Evolutionary conservation across 2,888 invertebrate genomes (phyloP), one percentile per base, ranked within the genome.

Genomic region (Acronicta alni): DNA sequence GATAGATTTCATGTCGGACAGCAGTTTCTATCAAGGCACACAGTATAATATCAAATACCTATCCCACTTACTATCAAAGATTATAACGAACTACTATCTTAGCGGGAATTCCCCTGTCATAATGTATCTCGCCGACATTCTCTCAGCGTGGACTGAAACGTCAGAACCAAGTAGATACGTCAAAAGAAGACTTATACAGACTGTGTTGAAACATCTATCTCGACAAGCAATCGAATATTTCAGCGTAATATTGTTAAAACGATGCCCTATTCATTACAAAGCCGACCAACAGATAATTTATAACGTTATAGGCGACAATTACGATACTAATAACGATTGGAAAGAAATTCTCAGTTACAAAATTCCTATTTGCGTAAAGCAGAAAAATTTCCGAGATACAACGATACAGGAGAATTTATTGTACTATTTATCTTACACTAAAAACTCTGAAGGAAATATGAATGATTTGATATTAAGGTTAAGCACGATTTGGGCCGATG

Each of bases 401-500:
- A 88, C 83, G 9, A 83, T 96, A 2, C 86, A 96, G 0, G 92
- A 95, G 45, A 96, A 96, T 76, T 86, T 97, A 0, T 87, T 96
- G 1, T 91, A 93, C 4, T 97, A 96, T 75, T 78, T 97, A 0
- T 91, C 95, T 0, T 86, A 89, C 0, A 81, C 89, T 2, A 86
- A 83, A 35, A 82, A 89, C 8, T 82, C 84, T 2, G 82, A 80
- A 9, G 82, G 86, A 6, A 80, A 80, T 8, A 58, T 93, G 12
- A 71, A 83, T 0, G 86, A 92, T 10, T 81, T 97, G 32, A 83
- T 95, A 2, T 64, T 94, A 0, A 95, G 96, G 68, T 79, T 97
- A 32, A 77, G 96, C 3, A 91, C 93, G 0, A 92, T 96, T 14
- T 98, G 98, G 98, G 92, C 96, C 0, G 96, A 96, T 75, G 95